Percentiles rank a stretch among this genome's conserved stretches.
Evolutionary conservation across 2,113 vertebrate genomes (phyloP).

Genomic region (Centropus unirufus): DNA sequence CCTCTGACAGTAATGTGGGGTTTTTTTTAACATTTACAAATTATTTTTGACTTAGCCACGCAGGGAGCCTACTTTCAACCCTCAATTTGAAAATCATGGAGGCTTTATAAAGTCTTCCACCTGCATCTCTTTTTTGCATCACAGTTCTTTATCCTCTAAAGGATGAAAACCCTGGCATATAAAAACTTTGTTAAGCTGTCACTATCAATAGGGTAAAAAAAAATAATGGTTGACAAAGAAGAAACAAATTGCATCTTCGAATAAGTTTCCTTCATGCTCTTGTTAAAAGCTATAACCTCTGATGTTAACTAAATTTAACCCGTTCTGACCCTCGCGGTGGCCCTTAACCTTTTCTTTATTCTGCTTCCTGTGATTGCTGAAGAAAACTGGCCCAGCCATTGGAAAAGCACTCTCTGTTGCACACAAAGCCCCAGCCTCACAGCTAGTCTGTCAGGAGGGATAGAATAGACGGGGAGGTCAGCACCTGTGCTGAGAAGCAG

Average conservation of each 20-base stretch:
- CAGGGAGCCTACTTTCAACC: constrained; percentile 81
- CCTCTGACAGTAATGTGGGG: constrained; percentile 10
- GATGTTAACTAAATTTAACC: constrained; percentile 85
- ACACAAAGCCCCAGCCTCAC: constrained; percentile 79
- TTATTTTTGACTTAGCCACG: constrained; percentile 79
- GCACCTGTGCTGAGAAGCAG: constrained; percentile 88
- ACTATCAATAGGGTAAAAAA: constrained; percentile 77
- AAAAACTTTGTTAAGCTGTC: constrained; percentile 85
- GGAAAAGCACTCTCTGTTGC: constrained; percentile 75
- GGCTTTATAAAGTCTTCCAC: constrained; percentile 81
- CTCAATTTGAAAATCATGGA: constrained; percentile 80
- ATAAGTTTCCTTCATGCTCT: constrained; percentile 79
- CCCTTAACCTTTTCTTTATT: constrained; percentile 83
- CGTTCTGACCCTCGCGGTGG: constrained; percentile 73
- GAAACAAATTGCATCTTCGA: constrained; percentile 83
- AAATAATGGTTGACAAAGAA: constrained; percentile 80
- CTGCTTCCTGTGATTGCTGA: constrained; percentile 78
- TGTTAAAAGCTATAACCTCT: constrained; percentile 85
- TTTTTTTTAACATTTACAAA: constrained; percentile 72
- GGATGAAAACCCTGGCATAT: constrained; percentile 77
- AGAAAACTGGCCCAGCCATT: constrained; percentile 71
- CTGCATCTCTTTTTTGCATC: constrained; percentile 81
- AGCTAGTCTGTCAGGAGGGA: constrained; percentile 75
- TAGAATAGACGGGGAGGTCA: constrained; percentile 73
- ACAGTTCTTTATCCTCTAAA: constrained; percentile 75